Conservation (phyloP, 1,140 invertebrate species). For the Panagrolaimus sp. region DNA sequence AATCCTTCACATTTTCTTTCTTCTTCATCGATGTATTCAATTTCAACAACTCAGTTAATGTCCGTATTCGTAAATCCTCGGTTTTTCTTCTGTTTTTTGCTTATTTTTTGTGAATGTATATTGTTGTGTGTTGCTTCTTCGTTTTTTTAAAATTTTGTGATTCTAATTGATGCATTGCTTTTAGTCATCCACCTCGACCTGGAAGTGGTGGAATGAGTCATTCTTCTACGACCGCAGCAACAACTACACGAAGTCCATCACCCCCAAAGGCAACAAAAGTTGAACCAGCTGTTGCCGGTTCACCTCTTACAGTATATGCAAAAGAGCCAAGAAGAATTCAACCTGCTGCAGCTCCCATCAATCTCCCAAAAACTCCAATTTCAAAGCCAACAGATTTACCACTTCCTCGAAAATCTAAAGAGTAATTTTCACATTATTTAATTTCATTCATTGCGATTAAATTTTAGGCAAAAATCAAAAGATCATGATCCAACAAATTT, state of each 20-base stretch:
- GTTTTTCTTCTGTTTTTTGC: background rate
- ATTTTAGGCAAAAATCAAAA: background rate
- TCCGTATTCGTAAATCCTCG: too few relatives aligned
- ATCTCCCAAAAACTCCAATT: background rate
- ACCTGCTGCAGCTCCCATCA: background rate
- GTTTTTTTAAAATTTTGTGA: background rate
- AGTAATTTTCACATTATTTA: background rate
- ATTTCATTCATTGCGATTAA: background rate
- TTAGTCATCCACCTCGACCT: background rate
- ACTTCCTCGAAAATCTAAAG: constrained; percentile 2
- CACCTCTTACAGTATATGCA: background rate
- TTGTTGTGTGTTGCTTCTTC: background rate
- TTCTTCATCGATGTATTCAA: too few relatives aligned
- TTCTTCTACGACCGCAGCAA: too few relatives aligned
- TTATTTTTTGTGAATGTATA: background rate
- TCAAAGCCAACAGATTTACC: constrained; percentile 9
- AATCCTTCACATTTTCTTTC: too few relatives aligned
- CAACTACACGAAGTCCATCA: background rate
- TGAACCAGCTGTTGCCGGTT: background rate
- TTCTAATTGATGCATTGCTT: background rate
- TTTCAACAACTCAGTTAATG: too few relatives aligned
- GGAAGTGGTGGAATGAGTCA: background rate
- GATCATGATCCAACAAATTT: background rate
- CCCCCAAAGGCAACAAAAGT: background rate
- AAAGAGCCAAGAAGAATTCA: constrained; percentile 10